These are phyloP conservation scores for Cryptomyrus ogoouensis DNA, from an alignment of 2,113 vertebrate genomes.

Conservation along the genomic window DNA sequence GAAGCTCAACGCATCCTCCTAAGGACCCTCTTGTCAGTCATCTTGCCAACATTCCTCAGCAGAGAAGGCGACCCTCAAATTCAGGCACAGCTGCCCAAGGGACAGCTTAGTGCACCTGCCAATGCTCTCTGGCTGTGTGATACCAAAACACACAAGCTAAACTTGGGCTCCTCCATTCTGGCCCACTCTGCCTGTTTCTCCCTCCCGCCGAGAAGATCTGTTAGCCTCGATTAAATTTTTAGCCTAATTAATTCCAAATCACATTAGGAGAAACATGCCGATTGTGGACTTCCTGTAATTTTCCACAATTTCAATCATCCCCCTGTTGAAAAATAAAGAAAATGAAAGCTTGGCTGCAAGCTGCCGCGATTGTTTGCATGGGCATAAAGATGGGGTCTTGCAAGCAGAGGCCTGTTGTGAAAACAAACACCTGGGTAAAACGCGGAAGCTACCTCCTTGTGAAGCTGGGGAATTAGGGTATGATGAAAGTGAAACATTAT, in stretches of 20 bases:
- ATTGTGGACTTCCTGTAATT: background rate
- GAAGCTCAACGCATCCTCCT: background rate
- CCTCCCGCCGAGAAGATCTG: background rate
- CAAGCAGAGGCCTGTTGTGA: background rate
- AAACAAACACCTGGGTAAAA: background rate
- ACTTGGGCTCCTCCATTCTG: background rate
- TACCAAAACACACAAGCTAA: background rate
- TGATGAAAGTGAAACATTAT: background rate
- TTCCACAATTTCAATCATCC: background rate
- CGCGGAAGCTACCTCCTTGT: background rate
- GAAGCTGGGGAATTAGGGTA: background rate
- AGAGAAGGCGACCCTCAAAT: background rate
- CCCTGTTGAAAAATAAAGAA: background rate
- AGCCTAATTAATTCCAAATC: background rate
- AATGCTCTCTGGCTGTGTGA: background rate
- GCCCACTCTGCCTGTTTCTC: background rate
- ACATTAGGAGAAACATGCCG: background rate
- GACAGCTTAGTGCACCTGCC: background rate
- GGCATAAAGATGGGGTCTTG: background rate
- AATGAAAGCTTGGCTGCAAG: background rate
- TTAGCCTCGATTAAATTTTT: background rate
- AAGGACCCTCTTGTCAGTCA: background rate
- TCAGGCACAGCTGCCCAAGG: background rate
- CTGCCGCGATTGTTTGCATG: background rate
- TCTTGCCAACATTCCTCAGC: background rate